Percentiles rank a stretch among this genome's conserved stretches.
phyloP scores from a whole-genome alignment of 1,140 invertebrate genomes.

The Drosophila paulistorum region DNA sequence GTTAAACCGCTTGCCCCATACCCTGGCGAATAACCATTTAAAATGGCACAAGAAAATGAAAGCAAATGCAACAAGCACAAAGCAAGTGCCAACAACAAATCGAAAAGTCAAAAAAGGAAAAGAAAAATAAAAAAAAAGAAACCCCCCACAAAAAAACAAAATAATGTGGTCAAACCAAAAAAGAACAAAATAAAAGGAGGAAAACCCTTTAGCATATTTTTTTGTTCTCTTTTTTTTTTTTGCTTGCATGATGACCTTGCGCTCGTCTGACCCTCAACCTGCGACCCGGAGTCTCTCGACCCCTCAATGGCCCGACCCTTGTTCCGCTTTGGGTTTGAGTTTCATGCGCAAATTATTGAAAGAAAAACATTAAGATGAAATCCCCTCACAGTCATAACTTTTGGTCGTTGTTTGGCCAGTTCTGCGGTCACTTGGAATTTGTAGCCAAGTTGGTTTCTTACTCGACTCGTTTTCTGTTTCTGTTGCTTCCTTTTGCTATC shows the following conservation, averaged over 20 bases:
- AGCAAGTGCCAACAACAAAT: not conserved
- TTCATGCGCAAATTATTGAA: conserved; percentile 24
- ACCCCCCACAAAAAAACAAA: not conserved
- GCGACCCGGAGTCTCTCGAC: not conserved
- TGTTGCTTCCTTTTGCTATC: not conserved
- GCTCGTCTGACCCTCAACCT: conserved; percentile 10
- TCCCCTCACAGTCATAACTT: conserved; percentile 16
- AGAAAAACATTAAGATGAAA: conserved; percentile 25
- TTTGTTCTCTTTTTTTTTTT: not conserved
- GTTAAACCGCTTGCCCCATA: not conserved
- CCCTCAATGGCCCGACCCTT: not conserved
- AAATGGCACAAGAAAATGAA: conserved; percentile 2
- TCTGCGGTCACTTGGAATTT: conserved; percentile 17
- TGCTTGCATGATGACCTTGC: conserved; percentile 6
- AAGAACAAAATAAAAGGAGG: not conserved
- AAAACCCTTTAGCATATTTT: conserved; percentile 12
- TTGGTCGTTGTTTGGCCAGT: conserved; percentile 1
- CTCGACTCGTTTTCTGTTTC: not conserved
- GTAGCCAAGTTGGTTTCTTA: not conserved
- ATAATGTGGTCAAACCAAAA: not conserved
- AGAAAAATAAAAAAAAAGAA: not conserved
- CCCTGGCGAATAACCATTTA: not conserved
- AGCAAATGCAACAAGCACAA: conserved; percentile 9
- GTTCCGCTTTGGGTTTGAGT: conserved; percentile 8
- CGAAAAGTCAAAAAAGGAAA: too few relatives aligned